Evolutionary conservation across 2,113 vertebrate genomes (phyloP), one percentile per base, ranked within the genome.

Genomic region (Prolemur simus): DNA sequence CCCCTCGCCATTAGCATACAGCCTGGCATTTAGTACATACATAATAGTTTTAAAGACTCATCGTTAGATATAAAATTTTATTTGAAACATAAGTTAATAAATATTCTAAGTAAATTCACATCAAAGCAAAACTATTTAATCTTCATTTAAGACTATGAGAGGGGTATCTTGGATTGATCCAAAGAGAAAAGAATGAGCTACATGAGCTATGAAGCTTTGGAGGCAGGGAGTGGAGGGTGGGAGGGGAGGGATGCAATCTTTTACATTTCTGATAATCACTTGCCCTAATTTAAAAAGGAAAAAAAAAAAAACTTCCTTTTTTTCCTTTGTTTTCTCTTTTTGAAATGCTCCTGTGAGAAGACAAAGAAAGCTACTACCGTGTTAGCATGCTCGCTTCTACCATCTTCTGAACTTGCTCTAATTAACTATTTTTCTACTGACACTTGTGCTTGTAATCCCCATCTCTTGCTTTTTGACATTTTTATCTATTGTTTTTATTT

Each of bases 401-500:
- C 2, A 47, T 37, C 47, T 69, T 25, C 29, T 91, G 77, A 74
- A 78, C n/a, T 49, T 60, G 9, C n/a, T 27, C 1, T 9, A 64
- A 60, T 5, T 21, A 56, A 47, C 27, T 47, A 7, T 20, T 27
- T 21, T 71, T 92, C 87, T 18, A 39, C 23, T 73, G 68, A 89
- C 27, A 52, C 8, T 32, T 18, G 1, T 60, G 29, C 37, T 21
- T 76, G 6, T n/a, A 56, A 82, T 73, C 17, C 45, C 60, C 73
- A 54, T 52, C 29, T 47, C 74, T 56, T n/a, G 3, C 47, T 84
- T 82, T 78, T 42, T 94, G n/a, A 92, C 42, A 39, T 34, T 45
- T 94, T 64, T 82, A 76, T 25, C 82, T 45, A 74, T 20, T 78
- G 54, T 81, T 88, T 89, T 89, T 32, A 86, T 76, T 71, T 96